These are phyloP conservation scores for Spheniscus humboldti DNA, from an alignment of 2,797 vertebrate species.

Conservation along the genomic window DNA sequence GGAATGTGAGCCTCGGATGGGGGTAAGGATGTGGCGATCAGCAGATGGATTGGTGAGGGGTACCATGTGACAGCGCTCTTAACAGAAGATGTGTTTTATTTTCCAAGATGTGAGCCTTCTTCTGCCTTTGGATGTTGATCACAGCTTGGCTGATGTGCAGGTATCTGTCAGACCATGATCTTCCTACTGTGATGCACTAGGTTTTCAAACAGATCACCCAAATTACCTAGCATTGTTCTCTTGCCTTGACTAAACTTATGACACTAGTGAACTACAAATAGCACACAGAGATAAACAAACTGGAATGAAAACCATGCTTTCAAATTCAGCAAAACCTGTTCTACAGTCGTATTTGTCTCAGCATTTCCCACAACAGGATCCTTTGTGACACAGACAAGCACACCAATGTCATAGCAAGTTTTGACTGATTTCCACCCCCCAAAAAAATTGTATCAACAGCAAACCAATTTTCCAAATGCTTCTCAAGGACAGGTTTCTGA, in stretches of 20 bases:
- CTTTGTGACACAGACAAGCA: not conserved
- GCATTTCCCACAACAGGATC: not conserved
- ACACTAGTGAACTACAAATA: not conserved
- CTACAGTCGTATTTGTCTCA: not conserved
- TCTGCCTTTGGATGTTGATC: not conserved
- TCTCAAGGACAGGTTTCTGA: not conserved
- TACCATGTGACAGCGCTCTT: not conserved
- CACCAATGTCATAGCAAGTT: not conserved
- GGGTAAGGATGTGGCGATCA: not conserved
- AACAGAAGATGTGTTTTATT: not conserved
- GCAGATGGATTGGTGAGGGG: not conserved
- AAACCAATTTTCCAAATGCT: not conserved
- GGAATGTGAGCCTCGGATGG: not conserved
- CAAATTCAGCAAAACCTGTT: not conserved
- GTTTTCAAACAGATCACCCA: not conserved
- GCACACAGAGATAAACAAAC: not conserved
- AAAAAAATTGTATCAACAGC: not conserved
- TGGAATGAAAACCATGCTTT: not conserved
- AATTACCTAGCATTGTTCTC: not conserved
- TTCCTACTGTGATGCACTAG: rapidly evolving
- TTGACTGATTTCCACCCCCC: not conserved
- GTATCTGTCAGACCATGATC: not conserved
- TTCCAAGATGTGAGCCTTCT: not conserved
- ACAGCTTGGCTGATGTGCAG: not conserved
- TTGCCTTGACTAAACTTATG: not conserved